Conservation (phyloP, 2,797 vertebrate genomes). For the Aeoliscus strigatus region DNA sequence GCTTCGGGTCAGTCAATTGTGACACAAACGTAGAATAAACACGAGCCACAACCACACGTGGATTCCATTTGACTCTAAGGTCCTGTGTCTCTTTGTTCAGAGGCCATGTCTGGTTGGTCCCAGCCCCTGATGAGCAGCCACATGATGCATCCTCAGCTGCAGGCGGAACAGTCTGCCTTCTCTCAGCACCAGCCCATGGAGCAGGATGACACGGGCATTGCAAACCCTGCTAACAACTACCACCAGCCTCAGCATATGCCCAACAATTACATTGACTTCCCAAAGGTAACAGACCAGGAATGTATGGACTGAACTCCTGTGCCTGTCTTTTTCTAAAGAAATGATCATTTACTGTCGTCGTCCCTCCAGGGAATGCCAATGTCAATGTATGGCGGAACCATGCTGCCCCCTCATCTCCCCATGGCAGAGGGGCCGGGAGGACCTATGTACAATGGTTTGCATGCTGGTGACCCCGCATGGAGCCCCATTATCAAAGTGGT, state of each 20-base stretch:
- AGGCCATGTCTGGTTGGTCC: constrained; percentile 97
- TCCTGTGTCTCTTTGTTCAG: constrained; percentile 59
- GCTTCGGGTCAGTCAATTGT: constrained; percentile 77
- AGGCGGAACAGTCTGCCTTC: constrained; percentile 88
- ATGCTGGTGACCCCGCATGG: constrained; percentile 94
- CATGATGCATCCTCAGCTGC: constrained; percentile 90
- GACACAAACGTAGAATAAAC: neutral
- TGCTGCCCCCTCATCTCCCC: constrained; percentile 92
- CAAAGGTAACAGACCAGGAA: constrained; percentile 77
- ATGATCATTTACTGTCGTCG: neutral
- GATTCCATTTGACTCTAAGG: neutral
- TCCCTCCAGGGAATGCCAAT: constrained; percentile 86
- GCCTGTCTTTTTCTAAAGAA: constrained; percentile 1
- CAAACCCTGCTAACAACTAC: constrained; percentile 95
- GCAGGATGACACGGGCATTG: constrained; percentile 96
- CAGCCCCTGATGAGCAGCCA: constrained; percentile 94
- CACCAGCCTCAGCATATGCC: constrained; percentile 90
- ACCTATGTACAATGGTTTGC: constrained; percentile 93
- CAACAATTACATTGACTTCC: constrained; percentile 97
- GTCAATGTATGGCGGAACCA: constrained; percentile 95
- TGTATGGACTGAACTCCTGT: neutral
- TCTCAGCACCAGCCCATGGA: constrained; percentile 99
- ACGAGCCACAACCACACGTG: too few species aligned
- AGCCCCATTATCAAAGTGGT: constrained; percentile 98
- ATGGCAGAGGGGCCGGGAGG: constrained; percentile 91